These are phyloP conservation scores for Smittia sp. DNA, from an alignment of 2,888 invertebrate genomes.

Conservation along the genomic window DNA sequence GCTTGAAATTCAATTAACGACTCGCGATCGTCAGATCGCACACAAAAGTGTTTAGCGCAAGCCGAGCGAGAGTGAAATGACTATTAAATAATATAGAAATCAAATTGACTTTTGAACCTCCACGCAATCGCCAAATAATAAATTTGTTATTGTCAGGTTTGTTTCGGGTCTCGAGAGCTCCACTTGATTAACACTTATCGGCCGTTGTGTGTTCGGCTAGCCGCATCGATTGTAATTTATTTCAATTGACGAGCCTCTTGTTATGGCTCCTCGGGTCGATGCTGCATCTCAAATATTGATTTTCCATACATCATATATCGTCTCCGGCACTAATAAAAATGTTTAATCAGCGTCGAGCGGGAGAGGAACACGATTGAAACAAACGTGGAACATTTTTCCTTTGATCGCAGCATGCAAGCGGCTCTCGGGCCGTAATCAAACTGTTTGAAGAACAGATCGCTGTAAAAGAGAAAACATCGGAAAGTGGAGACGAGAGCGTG, in stretches of 20 bases:
- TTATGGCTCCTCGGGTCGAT: neutral
- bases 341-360: slow-evolving; percentile 23
- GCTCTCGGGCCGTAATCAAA: slow-evolving; percentile 4
- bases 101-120: slow-evolving; percentile 30
- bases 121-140: slow-evolving; percentile 28
- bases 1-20: slow-evolving; percentile 38
- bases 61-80: neutral
- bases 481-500: slow-evolving; percentile 25
- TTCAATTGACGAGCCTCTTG: slow-evolving; percentile 17
- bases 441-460: slow-evolving; percentile 7
- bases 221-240: slow-evolving; percentile 11
- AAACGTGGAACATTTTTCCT: slow-evolving; percentile 15
- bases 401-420: slow-evolving; percentile 36
- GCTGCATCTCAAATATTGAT: slow-evolving; percentile 33
- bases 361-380: slow-evolving; percentile 5
- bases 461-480: slow-evolving; percentile 14
- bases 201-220: neutral
- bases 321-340: slow-evolving; percentile 31
- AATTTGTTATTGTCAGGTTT: slow-evolving; percentile 12
- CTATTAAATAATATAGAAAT: slow-evolving; percentile 20
- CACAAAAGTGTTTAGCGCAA: neutral
- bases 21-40: neutral
- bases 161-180: neutral
- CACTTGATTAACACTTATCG: slow-evolving; percentile 6
- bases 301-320: neutral